Evolutionary conservation across 2,888 invertebrate species (phyloP).

Genomic region (Drosophila histrio): DNA sequence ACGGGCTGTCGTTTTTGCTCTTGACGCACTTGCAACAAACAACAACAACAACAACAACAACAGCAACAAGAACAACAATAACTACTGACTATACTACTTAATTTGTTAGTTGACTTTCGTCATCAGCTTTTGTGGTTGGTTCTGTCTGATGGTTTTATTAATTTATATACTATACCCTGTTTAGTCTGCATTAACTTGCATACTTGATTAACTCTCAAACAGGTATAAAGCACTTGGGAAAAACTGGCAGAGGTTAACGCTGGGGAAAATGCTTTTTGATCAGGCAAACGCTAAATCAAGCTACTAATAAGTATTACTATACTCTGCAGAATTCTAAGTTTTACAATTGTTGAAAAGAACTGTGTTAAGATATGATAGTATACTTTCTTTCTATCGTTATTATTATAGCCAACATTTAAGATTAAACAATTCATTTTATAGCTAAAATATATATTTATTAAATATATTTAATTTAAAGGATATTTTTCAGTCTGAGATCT

Average conservation of each 20-base stretch:
- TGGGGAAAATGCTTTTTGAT: background rate
- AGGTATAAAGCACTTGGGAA: background rate
- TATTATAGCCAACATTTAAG: too few relatives aligned
- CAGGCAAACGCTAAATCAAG: background rate
- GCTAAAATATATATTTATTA: background rate
- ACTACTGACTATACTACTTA: slow-evolving; percentile 41
- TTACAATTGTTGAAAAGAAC: background rate
- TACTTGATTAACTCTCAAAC: background rate
- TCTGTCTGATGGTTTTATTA: slow-evolving; percentile 38
- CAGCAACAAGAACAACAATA: slow-evolving; percentile 9
- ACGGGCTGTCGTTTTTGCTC: slow-evolving; percentile 30
- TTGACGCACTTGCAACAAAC: slow-evolving; percentile 51
- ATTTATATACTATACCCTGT: slow-evolving; percentile 47
- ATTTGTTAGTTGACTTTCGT: slow-evolving; percentile 62
- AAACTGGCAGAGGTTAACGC: background rate
- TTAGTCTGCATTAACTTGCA: background rate
- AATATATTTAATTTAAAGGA: too few relatives aligned
- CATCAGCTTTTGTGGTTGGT: slow-evolving; percentile 46
- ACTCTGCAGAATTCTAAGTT: background rate
- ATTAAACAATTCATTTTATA: too few relatives aligned
- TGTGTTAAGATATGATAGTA: too few relatives aligned
- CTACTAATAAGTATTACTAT: background rate
- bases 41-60: slow-evolving; percentile 9
- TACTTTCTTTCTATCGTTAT: too few relatives aligned
- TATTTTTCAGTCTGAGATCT: too few relatives aligned